Evolutionary conservation across 2,888 invertebrate genomes (phyloP), one percentile per base, ranked within the genome.

Genomic region (Clepsis dumicolana): DNA sequence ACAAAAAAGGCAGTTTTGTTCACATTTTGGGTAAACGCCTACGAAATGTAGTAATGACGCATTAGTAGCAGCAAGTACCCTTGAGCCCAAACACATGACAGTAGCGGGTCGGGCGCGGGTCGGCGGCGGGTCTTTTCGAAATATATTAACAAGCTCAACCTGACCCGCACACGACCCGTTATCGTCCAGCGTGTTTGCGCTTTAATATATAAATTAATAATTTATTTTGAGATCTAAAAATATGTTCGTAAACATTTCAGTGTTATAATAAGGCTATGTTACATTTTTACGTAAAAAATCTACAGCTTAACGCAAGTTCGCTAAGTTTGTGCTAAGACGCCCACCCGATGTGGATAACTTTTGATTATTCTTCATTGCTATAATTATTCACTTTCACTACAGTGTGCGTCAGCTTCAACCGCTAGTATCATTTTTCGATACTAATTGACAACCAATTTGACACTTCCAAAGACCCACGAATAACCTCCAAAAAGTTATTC

Each of bases 271-370:
- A 48, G 48, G 48, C 48, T 48, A 48, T 18, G 21, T 48, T 48
- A 44, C 21, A 48, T 18, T 10, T 48, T 48, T 48, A 48, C 10
- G 54, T 54, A 54, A 54, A 54, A 54, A 54, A 54, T 54, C 54
- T 54, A 54, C 54, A 54, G 4, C 18, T 48, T 21, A 54, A 18
- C 24, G 16, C 54, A 54, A 32, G 27, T 32, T 25, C 18, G 29
- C 32, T 32, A 29, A 27, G 32, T 32, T 32, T 32, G 48, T 21
- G 53, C 16, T 10, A 8, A 18, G 18, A 4, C 14, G 1, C 12
- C 18, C 18, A 16, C 16, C 8, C 18, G 29, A 54, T 54, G 32
- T 21, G 18, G 32, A 18, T 32, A 32, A 32, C 2, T 12, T 54
- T 32, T 4, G 8, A 21, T 54, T 18, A 54, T 32, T 54, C 48